These are phyloP conservation scores for Thamnophis elegans DNA, from an alignment of 2,797 vertebrate genomes.

Conservation along the genomic window DNA sequence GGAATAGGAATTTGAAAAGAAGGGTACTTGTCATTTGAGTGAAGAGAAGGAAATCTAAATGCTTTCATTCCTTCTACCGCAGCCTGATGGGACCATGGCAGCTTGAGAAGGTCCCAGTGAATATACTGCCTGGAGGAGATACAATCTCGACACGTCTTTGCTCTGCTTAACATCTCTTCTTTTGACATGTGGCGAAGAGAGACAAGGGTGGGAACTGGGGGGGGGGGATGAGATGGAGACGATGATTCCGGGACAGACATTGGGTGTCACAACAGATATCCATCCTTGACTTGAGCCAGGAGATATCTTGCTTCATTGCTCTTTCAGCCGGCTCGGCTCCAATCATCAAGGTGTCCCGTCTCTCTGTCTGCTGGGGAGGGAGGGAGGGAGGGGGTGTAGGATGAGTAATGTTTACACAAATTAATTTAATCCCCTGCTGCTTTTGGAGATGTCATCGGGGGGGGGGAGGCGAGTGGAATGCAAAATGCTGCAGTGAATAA, in stretches of 20 bases:
- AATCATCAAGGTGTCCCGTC: slow-evolving; percentile 16
- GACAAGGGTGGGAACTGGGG: not conserved
- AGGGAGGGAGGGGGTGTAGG: not conserved
- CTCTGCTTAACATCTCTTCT: not conserved
- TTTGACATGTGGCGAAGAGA: not conserved
- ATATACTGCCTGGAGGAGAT: not conserved
- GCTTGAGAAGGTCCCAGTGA: not conserved
- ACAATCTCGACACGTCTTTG: not conserved
- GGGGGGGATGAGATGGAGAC: not conserved
- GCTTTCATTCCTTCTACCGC: not conserved
- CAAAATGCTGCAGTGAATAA: slow-evolving; percentile 1
- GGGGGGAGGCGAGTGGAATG: slow-evolving; percentile 6
- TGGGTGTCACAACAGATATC: not conserved
- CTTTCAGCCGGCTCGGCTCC: slow-evolving; percentile 1
- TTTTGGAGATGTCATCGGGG: slow-evolving; percentile 18
- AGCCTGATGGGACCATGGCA: not conserved
- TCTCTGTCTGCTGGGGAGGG: slow-evolving; percentile 5
- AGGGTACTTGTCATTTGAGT: not conserved
- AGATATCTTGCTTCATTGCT: not conserved
- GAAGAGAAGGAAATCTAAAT: not conserved
- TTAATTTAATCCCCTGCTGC: slow-evolving; percentile 36
- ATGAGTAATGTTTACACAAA: slow-evolving; percentile 41
- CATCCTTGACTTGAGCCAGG: not conserved
- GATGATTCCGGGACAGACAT: not conserved
- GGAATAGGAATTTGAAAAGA: not conserved